phyloP scores from a whole-genome alignment of 2,888 invertebrate species.

The Galerucella calmariensis region DNA sequence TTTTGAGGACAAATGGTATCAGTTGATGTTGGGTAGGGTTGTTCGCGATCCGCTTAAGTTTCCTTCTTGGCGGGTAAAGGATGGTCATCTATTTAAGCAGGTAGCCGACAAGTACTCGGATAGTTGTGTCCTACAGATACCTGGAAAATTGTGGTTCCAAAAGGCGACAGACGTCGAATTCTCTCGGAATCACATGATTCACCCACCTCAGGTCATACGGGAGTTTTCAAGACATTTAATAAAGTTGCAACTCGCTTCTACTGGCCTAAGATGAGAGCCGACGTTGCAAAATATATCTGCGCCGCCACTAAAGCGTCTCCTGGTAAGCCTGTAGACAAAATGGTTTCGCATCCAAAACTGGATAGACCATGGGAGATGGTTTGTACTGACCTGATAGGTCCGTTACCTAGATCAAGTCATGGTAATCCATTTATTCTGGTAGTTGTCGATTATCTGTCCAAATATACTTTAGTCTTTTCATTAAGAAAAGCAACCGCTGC shows the following conservation, averaged over 20 bases:
- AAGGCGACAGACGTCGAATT: neutral
- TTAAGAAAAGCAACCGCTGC: constrained; percentile 29
- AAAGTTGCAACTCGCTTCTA: neutral
- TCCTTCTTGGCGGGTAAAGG: neutral
- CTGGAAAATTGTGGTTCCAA: constrained; percentile 19
- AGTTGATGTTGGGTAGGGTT: neutral
- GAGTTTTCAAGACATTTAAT: constrained; percentile 9
- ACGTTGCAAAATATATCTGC: constrained; percentile 14
- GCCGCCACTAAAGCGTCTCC: neutral
- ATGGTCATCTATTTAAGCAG: constrained; percentile 8
- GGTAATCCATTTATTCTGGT: constrained; percentile 10
- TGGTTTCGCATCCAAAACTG: constrained; percentile 22
- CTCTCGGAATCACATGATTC: neutral
- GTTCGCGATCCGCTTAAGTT: neutral
- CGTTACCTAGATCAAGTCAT: constrained; percentile 32
- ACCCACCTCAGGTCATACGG: constrained; percentile 3
- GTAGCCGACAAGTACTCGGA: neutral
- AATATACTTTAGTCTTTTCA: constrained; percentile 32
- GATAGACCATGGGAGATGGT: constrained; percentile 32
- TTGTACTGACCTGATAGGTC: constrained; percentile 38
- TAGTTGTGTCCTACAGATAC: constrained; percentile 1
- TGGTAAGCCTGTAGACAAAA: constrained; percentile 7
- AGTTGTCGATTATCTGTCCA: constrained; percentile 28
- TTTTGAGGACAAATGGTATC: too few relatives aligned
- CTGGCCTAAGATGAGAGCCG: constrained; percentile 25